Evolutionary conservation across 2,797 vertebrate genomes (phyloP).

Genomic region (Sphaeramia orbicularis): DNA sequence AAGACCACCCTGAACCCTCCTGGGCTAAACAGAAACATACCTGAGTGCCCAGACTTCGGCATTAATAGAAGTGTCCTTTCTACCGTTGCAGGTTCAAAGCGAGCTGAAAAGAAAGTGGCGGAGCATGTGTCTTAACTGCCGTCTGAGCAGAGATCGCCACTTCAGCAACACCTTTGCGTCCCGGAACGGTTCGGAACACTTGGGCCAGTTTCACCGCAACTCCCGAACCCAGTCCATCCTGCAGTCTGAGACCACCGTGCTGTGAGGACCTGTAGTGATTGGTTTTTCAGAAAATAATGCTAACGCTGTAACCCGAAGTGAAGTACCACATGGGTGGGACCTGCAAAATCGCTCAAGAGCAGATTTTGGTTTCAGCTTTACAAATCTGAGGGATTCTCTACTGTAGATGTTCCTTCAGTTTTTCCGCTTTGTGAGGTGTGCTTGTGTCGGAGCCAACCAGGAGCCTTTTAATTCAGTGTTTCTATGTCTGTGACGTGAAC

Average conservation of each 20-base stretch:
- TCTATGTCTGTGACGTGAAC: background rate
- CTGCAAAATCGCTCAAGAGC: background rate
- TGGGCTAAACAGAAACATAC: no score
- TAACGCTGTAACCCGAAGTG: background rate
- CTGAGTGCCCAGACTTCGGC: no score
- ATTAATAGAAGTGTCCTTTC: background rate
- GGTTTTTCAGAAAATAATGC: conserved; percentile 11
- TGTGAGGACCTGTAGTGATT: no score
- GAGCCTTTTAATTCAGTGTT: background rate
- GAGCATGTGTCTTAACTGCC: conserved; percentile 85
- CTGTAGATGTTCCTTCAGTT: conserved; percentile 4
- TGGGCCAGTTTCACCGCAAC: conserved; percentile 82
- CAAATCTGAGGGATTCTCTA: conserved; percentile 12
- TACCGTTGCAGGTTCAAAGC: conserved; percentile 88
- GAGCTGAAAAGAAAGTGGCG: conserved; percentile 93
- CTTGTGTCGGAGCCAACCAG: conserved; percentile 1
- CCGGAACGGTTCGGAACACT: conserved; percentile 88
- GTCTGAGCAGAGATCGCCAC: conserved; percentile 78
- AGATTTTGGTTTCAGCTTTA: conserved; percentile 45
- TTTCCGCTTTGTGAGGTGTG: background rate
- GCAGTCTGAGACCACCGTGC: conserved; percentile 92
- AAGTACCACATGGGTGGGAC: conserved; percentile 13
- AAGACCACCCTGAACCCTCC: no score
- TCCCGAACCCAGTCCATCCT: conserved; percentile 90
- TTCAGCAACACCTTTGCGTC: conserved; percentile 85